Evolutionary conservation across 2,113 vertebrate genomes (phyloP).

Genomic region (Catharus bicknelli): DNA sequence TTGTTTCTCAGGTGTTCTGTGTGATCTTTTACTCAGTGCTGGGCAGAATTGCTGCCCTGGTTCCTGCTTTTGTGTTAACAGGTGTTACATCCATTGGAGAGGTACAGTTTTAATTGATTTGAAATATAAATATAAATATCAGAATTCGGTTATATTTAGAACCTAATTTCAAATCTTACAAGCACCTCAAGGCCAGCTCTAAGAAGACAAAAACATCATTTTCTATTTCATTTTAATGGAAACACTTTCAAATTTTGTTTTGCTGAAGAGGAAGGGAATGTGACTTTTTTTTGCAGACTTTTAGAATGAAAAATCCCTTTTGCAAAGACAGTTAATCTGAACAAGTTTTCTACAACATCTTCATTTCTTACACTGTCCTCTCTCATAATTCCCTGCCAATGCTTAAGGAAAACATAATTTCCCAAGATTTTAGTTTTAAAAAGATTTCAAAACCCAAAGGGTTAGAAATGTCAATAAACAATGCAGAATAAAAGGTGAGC

Average conservation of each 20-base stretch:
- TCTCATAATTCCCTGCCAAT: not conserved
- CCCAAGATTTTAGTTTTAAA: not conserved
- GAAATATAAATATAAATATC: not conserved
- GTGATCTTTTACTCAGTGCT: not conserved
- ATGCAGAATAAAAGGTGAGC: not conserved
- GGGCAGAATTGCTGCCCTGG: not conserved
- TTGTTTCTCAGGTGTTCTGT: not conserved
- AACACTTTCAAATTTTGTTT: not conserved
- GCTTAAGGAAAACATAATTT: not conserved
- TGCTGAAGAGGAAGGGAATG: not conserved
- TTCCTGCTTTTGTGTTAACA: not conserved
- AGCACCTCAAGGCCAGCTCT: not conserved
- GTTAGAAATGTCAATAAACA: not conserved
- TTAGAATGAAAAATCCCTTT: not conserved
- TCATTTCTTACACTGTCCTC: not conserved
- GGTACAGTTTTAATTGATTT: not conserved
- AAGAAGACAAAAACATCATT: not conserved
- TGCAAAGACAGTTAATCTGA: not conserved
- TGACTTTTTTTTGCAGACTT: not conserved
- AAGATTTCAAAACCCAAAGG: not conserved
- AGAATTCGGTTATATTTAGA: not conserved
- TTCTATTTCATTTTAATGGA: not conserved
- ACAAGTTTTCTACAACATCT: not conserved
- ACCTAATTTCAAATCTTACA: not conserved
- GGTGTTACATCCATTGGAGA: accelerated